A percentile compares a stretch with the other conserved stretches of the same genome.
These are phyloP conservation scores for Tricholaema leucomelas DNA, from an alignment of 2,113 vertebrate species.

Conservation along the genomic window DNA sequence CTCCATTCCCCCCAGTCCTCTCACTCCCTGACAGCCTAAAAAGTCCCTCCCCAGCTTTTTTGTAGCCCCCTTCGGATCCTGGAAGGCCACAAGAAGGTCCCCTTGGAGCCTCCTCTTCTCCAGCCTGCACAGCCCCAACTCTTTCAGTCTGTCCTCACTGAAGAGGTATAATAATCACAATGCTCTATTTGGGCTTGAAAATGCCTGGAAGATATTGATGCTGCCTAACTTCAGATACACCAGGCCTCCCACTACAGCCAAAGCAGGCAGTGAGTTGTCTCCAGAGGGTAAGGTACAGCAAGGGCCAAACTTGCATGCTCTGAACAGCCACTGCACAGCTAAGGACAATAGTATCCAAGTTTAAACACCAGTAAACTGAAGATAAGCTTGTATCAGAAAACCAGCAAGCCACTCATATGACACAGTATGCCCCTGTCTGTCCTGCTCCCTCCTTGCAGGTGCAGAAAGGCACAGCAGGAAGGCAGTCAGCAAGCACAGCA, in stretches of 20 bases:
- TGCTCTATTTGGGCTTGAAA: background rate
- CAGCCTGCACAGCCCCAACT: too few species aligned
- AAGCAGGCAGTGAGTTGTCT: background rate
- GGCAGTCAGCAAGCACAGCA: background rate
- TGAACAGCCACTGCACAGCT: background rate
- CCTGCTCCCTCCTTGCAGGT: background rate
- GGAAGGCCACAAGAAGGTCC: too few species aligned
- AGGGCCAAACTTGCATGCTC: background rate
- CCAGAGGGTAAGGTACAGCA: background rate
- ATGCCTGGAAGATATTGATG: background rate
- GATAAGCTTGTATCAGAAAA: background rate
- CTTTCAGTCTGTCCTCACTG: too few species aligned
- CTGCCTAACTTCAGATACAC: background rate
- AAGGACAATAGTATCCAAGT: background rate
- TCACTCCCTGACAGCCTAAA: too few species aligned
- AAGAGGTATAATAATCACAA: too few species aligned
- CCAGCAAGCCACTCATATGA: fast-evolving
- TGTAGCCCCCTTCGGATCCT: too few species aligned
- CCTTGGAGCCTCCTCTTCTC: too few species aligned
- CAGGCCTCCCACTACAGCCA: background rate
- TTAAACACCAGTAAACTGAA: background rate
- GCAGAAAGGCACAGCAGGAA: background rate
- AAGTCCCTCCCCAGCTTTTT: too few species aligned
- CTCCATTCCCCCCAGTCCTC: too few species aligned
- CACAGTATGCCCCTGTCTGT: background rate